phyloP scores from a whole-genome alignment of 2,113 vertebrate genomes.

The Dasyurus viverrinus region DNA sequence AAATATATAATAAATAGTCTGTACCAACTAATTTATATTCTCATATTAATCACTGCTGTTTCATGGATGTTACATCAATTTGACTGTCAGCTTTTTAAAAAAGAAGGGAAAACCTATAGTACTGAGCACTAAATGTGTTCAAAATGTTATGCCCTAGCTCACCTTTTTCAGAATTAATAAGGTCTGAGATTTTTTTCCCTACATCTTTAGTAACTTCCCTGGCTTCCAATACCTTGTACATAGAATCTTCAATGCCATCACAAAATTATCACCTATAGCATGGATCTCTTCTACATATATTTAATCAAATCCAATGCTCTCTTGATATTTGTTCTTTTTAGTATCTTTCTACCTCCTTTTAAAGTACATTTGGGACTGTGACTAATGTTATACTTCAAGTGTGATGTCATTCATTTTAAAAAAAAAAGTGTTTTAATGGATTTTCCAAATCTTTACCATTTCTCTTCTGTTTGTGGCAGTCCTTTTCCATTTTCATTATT shows the following conservation, averaged over 20 bases:
- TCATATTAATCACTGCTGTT: too few relatives aligned
- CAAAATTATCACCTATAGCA: background rate
- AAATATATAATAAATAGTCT: too few relatives aligned
- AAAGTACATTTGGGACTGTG: background rate
- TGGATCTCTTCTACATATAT: background rate
- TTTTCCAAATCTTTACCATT: background rate
- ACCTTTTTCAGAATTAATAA: background rate
- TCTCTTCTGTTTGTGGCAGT: background rate
- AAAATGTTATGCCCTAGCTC: background rate
- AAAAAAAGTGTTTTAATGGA: background rate
- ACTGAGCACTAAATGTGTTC: too few relatives aligned
- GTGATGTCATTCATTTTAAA: background rate
- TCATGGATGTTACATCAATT: too few relatives aligned
- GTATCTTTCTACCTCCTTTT: background rate
- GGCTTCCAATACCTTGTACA: background rate
- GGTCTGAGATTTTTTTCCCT: background rate
- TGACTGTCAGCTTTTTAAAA: too few relatives aligned
- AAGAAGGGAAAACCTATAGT: too few relatives aligned
- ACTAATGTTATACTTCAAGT: background rate
- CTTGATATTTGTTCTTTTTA: background rate
- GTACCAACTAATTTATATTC: too few relatives aligned
- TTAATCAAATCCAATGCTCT: background rate
- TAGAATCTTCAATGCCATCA: background rate
- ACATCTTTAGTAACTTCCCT: background rate
- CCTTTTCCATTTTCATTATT: background rate